These are phyloP conservation scores for Sesia bembeciformis DNA, from an alignment of 2,888 invertebrate species.

Conservation along the genomic window DNA sequence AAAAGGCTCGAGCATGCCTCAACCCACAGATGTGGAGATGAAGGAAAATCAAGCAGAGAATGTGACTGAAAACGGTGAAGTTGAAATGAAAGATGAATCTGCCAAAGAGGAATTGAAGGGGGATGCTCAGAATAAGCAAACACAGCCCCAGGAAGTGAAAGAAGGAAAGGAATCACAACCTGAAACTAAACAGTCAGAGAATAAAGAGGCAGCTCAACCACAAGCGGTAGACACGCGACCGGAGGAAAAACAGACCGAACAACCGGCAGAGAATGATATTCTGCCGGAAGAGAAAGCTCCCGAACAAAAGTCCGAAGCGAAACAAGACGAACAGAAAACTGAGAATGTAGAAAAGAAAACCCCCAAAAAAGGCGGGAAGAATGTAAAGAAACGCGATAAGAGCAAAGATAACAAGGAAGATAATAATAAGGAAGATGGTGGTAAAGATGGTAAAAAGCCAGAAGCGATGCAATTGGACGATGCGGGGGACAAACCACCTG, in stretches of 20 bases:
- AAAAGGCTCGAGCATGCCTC: slow-evolving; percentile 26
- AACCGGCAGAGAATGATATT: slow-evolving; percentile 5
- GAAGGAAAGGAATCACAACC: slow-evolving; percentile 7
- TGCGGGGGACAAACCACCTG: slow-evolving; percentile 32
- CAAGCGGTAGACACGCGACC: slow-evolving; percentile 37
- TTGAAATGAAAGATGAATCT: slow-evolving; percentile 39
- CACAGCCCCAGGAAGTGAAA: slow-evolving; percentile 7
- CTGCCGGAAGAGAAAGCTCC: slow-evolving; percentile 15
- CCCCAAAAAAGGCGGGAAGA: slow-evolving; percentile 43
- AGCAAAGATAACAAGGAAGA: slow-evolving; percentile 55
- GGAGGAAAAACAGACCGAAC: slow-evolving; percentile 13
- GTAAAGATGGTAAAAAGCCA: slow-evolving; percentile 13
- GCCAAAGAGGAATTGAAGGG: slow-evolving; percentile 29
- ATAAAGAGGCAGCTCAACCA: slow-evolving; percentile 16
- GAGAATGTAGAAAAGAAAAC: slow-evolving; percentile 30
- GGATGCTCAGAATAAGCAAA: slow-evolving; percentile 16
- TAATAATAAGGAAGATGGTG: slow-evolving; percentile 17
- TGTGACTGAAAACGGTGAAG: slow-evolving; percentile 34
- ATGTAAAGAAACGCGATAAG: slow-evolving; percentile 59
- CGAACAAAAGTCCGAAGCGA: slow-evolving; percentile 11
- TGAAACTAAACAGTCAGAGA: slow-evolving; percentile 12
- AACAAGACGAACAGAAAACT: slow-evolving; percentile 21
- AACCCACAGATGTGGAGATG: slow-evolving; percentile 21
- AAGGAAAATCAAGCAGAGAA: slow-evolving; percentile 27
- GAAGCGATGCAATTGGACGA: slow-evolving; percentile 21